Base-by-base conservation (phyloP, 2,888 invertebrate species). In the Coelinius sp. region DNA sequence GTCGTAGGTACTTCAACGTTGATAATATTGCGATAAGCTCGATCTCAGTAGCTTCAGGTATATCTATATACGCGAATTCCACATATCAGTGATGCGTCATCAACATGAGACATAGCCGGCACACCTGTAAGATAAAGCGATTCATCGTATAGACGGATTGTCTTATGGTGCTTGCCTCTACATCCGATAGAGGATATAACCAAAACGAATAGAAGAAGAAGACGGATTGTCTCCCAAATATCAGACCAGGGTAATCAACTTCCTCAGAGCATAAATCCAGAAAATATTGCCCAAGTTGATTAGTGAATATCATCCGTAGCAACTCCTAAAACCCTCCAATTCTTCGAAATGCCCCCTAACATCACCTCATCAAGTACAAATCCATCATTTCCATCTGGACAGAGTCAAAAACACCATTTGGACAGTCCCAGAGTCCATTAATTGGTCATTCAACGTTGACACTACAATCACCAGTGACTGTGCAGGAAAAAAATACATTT, bases 211-310 rank as follows among this genome's bases (percentile, higher is more conserved):
- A n/a, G n/a, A n/a, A n/a, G n/a, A n/a, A n/a, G n/a, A n/a, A n/a
- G n/a, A n/a, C 87, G 87, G 68, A 87, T 87, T 20, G 85, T 86
- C n/a, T 81, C 83, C 52, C 87, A 87, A 72, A 86, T 87, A 79
- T 87, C 87, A 2, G 87, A 87, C 2, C 87, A 87, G 74, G 87
- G 87, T 44, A 83, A 81, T 73, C 82, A 79, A 41, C 68, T 74
- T 64, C 79, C 78, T 76, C 84, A 17, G 83, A 81, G 24, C 80
- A 80, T 41, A 1, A 41, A 41, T 41, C 5, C 41, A 41, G 12
- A 12, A 5, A n/a, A 12, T n/a, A n/a, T 41, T n/a, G 35, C 10
- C 2, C 83, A 82, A 67, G 81, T 81, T 27, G 82, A 81, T 72
- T 82, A 81, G 27, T 82, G 71, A 78, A 83, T 81, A 70, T n/a